These are phyloP conservation scores for Hyposoter dolosus DNA, from an alignment of 2,888 invertebrate genomes.

Conservation along the genomic window DNA sequence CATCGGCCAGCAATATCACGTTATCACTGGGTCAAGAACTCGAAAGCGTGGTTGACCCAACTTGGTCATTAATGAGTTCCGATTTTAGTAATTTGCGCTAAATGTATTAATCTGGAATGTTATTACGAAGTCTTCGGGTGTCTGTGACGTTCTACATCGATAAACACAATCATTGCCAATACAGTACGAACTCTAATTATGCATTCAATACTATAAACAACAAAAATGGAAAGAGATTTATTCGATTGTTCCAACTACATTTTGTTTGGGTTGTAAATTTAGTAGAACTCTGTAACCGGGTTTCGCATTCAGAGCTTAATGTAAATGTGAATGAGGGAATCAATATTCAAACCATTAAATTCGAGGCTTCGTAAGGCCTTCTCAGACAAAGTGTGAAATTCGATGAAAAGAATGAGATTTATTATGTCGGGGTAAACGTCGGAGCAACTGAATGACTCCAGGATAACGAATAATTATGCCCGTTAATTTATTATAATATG, in stretches of 20 bases:
- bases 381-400: neutral
- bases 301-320: neutral
- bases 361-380: neutral
- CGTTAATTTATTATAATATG: neutral
- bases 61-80: neutral
- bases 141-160: neutral
- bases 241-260: neutral
- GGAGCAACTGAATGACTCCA: neutral
- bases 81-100: neutral
- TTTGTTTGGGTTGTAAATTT: neutral
- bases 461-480: neutral
- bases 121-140: neutral
- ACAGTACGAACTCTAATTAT: neutral
- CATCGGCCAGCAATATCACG: neutral
- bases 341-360: neutral
- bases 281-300: neutral
- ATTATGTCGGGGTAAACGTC: neutral
- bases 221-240: too few species aligned
- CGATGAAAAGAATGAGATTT: neutral
- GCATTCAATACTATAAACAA: too few species aligned
- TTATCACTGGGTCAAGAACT: neutral
- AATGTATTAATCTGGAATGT: neutral
- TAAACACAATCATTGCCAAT: neutral
- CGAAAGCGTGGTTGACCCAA: neutral
- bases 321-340: neutral